Conservation (phyloP, 1,140 invertebrate genomes). For the Ceratina calcarata region DNA sequence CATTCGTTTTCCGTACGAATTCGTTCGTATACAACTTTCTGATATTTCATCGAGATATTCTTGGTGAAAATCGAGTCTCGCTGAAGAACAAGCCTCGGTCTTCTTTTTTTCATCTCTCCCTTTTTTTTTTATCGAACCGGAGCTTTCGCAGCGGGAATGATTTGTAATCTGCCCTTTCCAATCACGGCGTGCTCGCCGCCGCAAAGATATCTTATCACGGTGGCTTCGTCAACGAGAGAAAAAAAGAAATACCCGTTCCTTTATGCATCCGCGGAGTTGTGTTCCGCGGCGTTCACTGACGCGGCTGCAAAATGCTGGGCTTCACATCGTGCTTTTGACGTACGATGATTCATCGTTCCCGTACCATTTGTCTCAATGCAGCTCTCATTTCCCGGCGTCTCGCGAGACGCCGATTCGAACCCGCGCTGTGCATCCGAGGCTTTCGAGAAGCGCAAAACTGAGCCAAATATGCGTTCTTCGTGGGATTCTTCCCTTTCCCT, state of each 20-base stretch:
- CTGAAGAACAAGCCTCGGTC: neutral
- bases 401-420: slow-evolving; percentile 68
- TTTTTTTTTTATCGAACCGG: neutral
- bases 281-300: slow-evolving; percentile 51
- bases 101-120: too few species aligned
- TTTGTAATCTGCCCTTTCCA: slow-evolving; percentile 60
- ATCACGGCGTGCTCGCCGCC: slow-evolving; percentile 44
- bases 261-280: slow-evolving; percentile 50
- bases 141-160: slow-evolving; percentile 28
- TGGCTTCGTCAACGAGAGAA: slow-evolving; percentile 50
- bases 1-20: too few species aligned
- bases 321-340: slow-evolving; percentile 69
- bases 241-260: slow-evolving; percentile 31
- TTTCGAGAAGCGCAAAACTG: slow-evolving; percentile 41
- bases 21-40: too few species aligned
- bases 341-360: slow-evolving; percentile 71
- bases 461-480: slow-evolving; percentile 35
- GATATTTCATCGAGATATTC: slow-evolving; percentile 16
- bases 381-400: slow-evolving; percentile 64
- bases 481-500: neutral
- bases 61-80: slow-evolving; percentile 26
- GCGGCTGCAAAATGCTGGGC: slow-evolving; percentile 59
- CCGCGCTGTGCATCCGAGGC: slow-evolving; percentile 55
- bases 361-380: slow-evolving; percentile 72
- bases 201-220: slow-evolving; percentile 45